phyloP scores from a whole-genome alignment of 2,888 invertebrate species.

The Phaedon cochleariae region DNA sequence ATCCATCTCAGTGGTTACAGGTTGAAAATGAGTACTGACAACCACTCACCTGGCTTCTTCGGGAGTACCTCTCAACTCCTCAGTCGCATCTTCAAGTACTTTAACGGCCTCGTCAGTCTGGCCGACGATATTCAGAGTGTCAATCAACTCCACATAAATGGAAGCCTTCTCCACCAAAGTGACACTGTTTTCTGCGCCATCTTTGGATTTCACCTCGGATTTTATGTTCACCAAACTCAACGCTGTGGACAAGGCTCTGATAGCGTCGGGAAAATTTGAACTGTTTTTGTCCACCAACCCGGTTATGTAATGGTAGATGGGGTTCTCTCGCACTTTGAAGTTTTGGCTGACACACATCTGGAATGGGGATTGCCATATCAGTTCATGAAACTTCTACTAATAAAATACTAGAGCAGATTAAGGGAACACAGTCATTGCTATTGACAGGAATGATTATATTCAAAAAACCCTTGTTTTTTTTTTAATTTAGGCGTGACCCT shows the following conservation, averaged over 20 bases:
- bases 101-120: slow-evolving; percentile 82
- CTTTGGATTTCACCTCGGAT: too few relatives aligned
- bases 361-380: too few relatives aligned
- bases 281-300: slow-evolving; percentile 84
- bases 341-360: slow-evolving; percentile 82
- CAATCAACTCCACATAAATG: slow-evolving; percentile 86
- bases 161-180: slow-evolving; percentile 82
- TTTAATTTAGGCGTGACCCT: too few relatives aligned
- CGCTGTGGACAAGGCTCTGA: slow-evolving; percentile 79
- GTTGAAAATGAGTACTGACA: background rate
- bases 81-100: slow-evolving; percentile 78
- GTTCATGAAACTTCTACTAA: too few relatives aligned
- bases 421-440: too few relatives aligned
- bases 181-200: slow-evolving; percentile 55
- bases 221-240: slow-evolving; percentile 71
- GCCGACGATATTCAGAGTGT: slow-evolving; percentile 74
- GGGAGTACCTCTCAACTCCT: slow-evolving; percentile 77
- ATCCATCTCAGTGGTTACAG: too few relatives aligned
- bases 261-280: slow-evolving; percentile 74
- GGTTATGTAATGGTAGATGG: slow-evolving; percentile 87
- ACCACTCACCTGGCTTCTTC: slow-evolving; percentile 76
- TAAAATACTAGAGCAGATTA: too few relatives aligned
- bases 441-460: too few relatives aligned
- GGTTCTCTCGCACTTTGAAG: slow-evolving; percentile 90
- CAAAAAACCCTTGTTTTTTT: too few relatives aligned